Percentiles rank a stretch among this genome's conserved stretches.
Conservation (phyloP, 2,113 vertebrate species). For the Tautogolabrus adspersus region DNA sequence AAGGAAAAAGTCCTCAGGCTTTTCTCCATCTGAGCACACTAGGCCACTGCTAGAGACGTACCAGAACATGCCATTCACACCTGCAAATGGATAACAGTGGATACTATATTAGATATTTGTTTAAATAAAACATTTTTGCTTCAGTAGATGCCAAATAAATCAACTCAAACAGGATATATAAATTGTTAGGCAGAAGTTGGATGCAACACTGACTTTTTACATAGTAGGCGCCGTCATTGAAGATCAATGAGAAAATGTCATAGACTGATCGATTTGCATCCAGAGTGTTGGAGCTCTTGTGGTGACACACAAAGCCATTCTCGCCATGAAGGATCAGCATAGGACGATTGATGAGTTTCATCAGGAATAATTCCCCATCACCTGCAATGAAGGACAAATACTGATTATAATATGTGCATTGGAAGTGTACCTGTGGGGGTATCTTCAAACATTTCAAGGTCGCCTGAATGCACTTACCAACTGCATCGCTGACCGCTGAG, state of each 20-base stretch:
- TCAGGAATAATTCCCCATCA: conserved; percentile 90
- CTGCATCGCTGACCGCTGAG: conserved; percentile 89
- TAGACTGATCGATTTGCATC: conserved; percentile 93
- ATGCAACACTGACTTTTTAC: conserved; percentile 88
- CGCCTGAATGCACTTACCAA: conserved; percentile 84
- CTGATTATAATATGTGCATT: not conserved
- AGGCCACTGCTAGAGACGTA: conserved; percentile 88
- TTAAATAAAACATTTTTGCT: not conserved
- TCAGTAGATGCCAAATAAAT: not conserved
- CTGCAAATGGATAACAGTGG: conserved; percentile 70
- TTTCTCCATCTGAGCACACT: conserved; percentile 91
- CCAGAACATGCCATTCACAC: conserved; percentile 92
- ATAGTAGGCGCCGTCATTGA: conserved; percentile 93
- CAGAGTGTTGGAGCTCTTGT: conserved; percentile 92
- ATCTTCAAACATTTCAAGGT: conserved; percentile 13
- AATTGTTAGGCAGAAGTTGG: not conserved
- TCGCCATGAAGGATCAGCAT: conserved; percentile 92
- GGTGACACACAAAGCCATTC: conserved; percentile 94
- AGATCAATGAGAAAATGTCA: conserved; percentile 92
- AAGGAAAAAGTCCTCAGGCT: conserved; percentile 93
- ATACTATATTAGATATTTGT: not conserved
- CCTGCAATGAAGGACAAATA: conserved; percentile 75
- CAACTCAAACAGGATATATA: not conserved
- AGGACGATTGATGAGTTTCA: conserved; percentile 97
- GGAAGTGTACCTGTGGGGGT: not conserved